These are phyloP conservation scores for Gasterosteus aculeatus DNA, from an alignment of 2,113 vertebrate species.

Conservation along the genomic window DNA sequence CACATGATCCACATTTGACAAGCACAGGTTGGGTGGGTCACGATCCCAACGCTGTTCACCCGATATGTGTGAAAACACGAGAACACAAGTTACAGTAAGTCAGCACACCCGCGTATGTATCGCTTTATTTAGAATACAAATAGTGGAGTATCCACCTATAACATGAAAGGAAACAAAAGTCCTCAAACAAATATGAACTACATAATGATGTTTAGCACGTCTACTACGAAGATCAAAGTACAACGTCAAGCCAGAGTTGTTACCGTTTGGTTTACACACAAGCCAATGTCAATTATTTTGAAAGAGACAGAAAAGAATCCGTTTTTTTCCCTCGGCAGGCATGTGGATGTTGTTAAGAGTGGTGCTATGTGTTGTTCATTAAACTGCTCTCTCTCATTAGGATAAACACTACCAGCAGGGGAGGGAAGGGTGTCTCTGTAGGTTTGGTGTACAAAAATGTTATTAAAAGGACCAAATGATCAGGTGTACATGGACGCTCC, in stretches of 20 bases:
- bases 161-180: neutral
- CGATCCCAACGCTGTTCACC: neutral
- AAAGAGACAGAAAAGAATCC: neutral
- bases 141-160: neutral
- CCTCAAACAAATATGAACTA: neutral
- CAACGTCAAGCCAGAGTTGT: neutral
- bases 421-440: slow-evolving; percentile 1
- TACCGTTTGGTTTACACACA: neutral
- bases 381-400: slow-evolving; percentile 59
- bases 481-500: neutral
- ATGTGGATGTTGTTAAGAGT: slow-evolving; percentile 50
- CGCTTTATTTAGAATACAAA: neutral
- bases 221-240: neutral
- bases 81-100: neutral
- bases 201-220: neutral
- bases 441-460: neutral
- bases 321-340: neutral
- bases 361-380: slow-evolving; percentile 42
- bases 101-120: neutral
- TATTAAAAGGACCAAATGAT: neutral
- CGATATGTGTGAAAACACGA: neutral
- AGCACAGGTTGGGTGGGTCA: neutral
- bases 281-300: neutral
- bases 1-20: neutral
- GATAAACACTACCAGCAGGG: slow-evolving; percentile 49